Evolutionary conservation across 1,140 invertebrate species (phyloP), one percentile per base, ranked within the genome.

Genomic region (Parasteatoda tepidariorum): DNA sequence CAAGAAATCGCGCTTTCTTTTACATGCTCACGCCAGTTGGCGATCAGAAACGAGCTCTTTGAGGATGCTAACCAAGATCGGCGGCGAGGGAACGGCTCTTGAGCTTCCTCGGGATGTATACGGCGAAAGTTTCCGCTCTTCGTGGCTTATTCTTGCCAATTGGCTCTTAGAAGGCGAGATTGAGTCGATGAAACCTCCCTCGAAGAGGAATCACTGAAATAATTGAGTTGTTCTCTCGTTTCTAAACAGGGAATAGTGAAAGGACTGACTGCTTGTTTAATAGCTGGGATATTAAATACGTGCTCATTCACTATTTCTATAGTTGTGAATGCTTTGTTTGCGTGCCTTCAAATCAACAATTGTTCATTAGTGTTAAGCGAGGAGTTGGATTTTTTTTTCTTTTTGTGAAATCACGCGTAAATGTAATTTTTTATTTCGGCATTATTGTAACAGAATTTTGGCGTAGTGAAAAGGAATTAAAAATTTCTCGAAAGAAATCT

Each of bases 211-310:
- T 68, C 38, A 68, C 33, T 26, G 33, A 24, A 68, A 68, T 68
- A 66, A 66, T 66, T 66, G 34, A 66, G 62, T 66, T 66, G 30
- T 66, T 66, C 62, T 33, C 34, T 66, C 30, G 31, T 31, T 66
- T 31, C 62, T n/a, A 28, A 31, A 33, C 34, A 66, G 62, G 31
- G 30, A 31, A 22, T n/a, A n/a, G 62, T 11, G 62, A n/a, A n/a
- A n/a, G n/a, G n/a, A n/a, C n/a, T n/a, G n/a, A n/a, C n/a, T n/a
- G n/a, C 31, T 66, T 31, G 62, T 31, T 66, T 66, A 66, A 66
- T 66, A 28, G 62, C 31, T 66, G 62, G 62, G n/a, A n/a, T n/a
- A n/a, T n/a, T n/a, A n/a, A n/a, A n/a, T n/a, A n/a, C n/a, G n/a
- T n/a, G n/a, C n/a, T n/a, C n/a, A n/a, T n/a, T n/a, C n/a, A n/a